phyloP scores from a whole-genome alignment of 2,113 vertebrate genomes.

The Sebastes fasciatus region DNA sequence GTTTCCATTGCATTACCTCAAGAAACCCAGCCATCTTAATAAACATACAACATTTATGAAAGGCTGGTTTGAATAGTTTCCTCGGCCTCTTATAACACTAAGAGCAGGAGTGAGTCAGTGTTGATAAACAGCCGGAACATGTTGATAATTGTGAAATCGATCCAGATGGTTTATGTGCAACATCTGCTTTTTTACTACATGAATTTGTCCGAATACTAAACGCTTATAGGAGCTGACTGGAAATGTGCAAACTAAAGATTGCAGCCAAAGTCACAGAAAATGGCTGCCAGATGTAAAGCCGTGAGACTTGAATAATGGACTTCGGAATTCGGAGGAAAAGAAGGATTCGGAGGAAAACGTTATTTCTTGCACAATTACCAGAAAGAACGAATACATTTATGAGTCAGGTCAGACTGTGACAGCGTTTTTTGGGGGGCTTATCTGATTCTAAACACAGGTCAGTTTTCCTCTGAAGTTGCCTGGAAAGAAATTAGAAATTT shows the following conservation, averaged over 20 bases:
- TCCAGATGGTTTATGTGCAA: neutral
- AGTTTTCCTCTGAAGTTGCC: too few relatives aligned
- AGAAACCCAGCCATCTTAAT: slow-evolving; percentile 4
- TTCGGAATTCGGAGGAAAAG: neutral
- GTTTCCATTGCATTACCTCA: slow-evolving; percentile 1
- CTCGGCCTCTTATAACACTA: slow-evolving; percentile 1
- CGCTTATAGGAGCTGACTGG: neutral
- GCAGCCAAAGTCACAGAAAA: neutral
- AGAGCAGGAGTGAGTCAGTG: neutral
- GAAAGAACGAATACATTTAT: neutral
- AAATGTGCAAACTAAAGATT: neutral
- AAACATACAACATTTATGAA: slow-evolving; percentile 44
- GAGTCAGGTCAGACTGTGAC: neutral
- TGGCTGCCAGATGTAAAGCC: neutral
- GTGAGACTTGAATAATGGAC: neutral
- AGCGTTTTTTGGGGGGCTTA: neutral
- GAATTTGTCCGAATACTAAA: neutral
- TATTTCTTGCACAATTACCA: neutral
- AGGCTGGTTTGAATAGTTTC: neutral
- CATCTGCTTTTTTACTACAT: neutral
- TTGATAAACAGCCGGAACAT: slow-evolving; percentile 5
- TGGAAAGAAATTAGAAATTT: too few relatives aligned
- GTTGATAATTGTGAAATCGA: slow-evolving; percentile 16
- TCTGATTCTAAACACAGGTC: neutral
- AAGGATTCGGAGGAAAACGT: neutral